A percentile compares a stretch with the other conserved stretches of the same genome.
Conservation (phyloP, 1,140 invertebrate species). For the Calliopsis andreniformis region DNA sequence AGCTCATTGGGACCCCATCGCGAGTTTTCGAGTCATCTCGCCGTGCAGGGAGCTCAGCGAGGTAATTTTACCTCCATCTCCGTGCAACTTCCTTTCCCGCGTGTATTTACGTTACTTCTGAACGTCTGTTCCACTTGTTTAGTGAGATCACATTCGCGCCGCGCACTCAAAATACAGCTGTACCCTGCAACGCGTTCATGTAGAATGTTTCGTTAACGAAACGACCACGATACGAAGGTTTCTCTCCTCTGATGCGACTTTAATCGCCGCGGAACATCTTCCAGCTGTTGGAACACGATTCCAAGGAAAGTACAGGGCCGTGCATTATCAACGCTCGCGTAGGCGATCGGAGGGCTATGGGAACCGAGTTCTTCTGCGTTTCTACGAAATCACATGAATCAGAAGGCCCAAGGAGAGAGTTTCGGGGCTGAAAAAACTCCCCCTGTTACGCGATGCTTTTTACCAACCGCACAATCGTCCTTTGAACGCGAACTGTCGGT, state of each 20-base stretch:
- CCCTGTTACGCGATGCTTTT: neutral
- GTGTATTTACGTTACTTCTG: constrained; percentile 22
- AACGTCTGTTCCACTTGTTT: constrained; percentile 25
- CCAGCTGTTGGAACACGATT: neutral
- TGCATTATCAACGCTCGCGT: neutral
- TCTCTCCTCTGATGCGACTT: neutral
- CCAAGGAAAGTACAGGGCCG: neutral
- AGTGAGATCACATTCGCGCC: constrained; percentile 26
- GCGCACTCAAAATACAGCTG: constrained; percentile 22
- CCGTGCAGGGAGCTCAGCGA: too few relatives aligned
- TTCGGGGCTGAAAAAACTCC: too few relatives aligned
- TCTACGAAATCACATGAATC: too few relatives aligned
- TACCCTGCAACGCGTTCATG: neutral
- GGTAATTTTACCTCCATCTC: too few relatives aligned
- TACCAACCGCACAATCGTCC: neutral
- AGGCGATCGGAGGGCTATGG: too few relatives aligned
- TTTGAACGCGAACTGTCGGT: neutral
- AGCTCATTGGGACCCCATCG: too few relatives aligned
- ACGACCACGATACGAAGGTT: neutral
- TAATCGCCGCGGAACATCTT: neutral
- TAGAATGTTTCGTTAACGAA: neutral
- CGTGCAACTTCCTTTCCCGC: constrained; percentile 6
- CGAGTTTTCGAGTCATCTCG: too few relatives aligned
- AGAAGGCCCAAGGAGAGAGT: too few relatives aligned
- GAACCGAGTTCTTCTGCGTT: too few relatives aligned